Evolutionary conservation across 2,113 vertebrate species (phyloP).

Genomic region (Hydrolagus affinis): DNA sequence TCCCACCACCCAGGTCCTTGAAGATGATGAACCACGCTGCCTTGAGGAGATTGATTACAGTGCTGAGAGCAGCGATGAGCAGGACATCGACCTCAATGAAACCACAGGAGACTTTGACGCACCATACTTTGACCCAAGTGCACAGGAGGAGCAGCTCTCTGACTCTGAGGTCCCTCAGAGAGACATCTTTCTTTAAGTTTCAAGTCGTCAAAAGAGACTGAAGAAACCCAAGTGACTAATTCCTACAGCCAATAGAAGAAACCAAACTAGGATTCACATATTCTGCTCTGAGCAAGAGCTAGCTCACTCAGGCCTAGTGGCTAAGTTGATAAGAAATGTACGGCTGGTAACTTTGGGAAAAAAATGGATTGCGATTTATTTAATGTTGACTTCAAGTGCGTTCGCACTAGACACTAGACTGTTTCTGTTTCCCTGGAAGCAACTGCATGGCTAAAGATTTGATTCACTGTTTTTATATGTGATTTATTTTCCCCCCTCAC

Average conservation of each 20-base stretch:
- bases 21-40: slow-evolving; percentile 90
- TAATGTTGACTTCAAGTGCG: slow-evolving; percentile 25
- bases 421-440: not conserved
- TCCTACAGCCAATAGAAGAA: slow-evolving; percentile 17
- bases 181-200: slow-evolving; percentile 52
- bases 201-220: slow-evolving; percentile 22
- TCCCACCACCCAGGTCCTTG: slow-evolving; percentile 81
- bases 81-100: slow-evolving; percentile 63
- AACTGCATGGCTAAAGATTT: slow-evolving; percentile 28
- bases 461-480: not conserved
- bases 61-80: slow-evolving; percentile 87
- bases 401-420: not conserved
- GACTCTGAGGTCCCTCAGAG: slow-evolving; percentile 65
- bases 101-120: slow-evolving; percentile 46
- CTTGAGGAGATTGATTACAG: slow-evolving; percentile 97
- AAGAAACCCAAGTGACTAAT: not conserved
- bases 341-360: slow-evolving; percentile 13
- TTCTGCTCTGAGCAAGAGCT: slow-evolving; percentile 17
- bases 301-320: slow-evolving; percentile 27
- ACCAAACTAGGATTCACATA: slow-evolving; percentile 23
- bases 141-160: slow-evolving; percentile 65
- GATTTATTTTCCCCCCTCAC: not conserved
- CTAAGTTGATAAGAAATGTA: slow-evolving; percentile 28
- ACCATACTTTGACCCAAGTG: slow-evolving; percentile 46
- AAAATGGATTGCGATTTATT: slow-evolving; percentile 1